Conservation (phyloP, 2,113 vertebrate species). For the Psilopogon haemacephalus region DNA sequence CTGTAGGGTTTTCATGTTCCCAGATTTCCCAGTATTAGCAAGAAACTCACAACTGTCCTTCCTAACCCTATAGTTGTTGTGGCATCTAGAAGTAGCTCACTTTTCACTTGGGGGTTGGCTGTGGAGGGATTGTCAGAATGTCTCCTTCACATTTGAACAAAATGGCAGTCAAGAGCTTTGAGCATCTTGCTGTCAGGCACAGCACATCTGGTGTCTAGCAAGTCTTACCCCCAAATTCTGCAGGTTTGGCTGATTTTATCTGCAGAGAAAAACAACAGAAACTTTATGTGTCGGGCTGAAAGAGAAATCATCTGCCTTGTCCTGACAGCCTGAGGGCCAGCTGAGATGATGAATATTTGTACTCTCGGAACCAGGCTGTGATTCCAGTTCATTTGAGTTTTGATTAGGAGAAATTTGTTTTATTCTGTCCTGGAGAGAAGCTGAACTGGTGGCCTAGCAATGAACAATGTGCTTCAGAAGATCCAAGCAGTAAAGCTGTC, state of each 20-base stretch:
- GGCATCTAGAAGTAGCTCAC: background rate
- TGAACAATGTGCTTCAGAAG: background rate
- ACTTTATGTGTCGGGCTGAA: background rate
- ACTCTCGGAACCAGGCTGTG: background rate
- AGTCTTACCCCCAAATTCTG: background rate
- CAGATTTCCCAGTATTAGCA: background rate
- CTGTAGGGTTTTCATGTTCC: background rate
- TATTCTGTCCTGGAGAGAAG: background rate
- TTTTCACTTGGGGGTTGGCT: background rate
- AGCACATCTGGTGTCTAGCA: background rate
- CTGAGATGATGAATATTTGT: background rate
- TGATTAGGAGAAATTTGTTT: background rate
- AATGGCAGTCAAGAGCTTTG: background rate
- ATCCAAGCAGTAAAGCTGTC: background rate
- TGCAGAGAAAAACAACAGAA: background rate
- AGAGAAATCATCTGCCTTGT: background rate
- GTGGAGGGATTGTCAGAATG: background rate
- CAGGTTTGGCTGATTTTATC: background rate
- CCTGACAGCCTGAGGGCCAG: background rate
- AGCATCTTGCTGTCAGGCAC: background rate
- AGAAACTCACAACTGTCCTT: background rate
- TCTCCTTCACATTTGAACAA: background rate
- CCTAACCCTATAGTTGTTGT: background rate
- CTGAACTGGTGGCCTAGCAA: background rate
- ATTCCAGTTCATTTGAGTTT: background rate